Base-by-base conservation (phyloP, 2,797 vertebrate species). In the Cichlasoma orientale region DNA sequence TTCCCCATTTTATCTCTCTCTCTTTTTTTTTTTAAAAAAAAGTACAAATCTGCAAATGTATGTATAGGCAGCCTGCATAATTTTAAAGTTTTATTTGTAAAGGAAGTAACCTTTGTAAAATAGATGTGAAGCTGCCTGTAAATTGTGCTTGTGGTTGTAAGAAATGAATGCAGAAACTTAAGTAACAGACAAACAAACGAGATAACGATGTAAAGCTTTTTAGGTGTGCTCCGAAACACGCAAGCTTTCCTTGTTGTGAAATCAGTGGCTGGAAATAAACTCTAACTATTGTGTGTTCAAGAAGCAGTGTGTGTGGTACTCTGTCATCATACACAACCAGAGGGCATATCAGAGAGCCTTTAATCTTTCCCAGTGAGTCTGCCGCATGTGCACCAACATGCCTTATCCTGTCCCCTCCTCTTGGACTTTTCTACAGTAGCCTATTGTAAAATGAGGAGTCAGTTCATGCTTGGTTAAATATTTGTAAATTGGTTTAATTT, bases 321-420 rank as follows among this genome's bases (percentile, higher is more conserved):
- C 77, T 86, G 56, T 91, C 82, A 88, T 89, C 59, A 75, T 13
- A 75, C 70, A 79, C 18, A 82, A 72, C 72, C 86, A 25, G 57
- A 86, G 76, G 83, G 63, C 71, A 63, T 78, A 63, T 38, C 29
- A 66, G 21, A 71, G 31, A 66, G 25, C 23, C 86, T 93, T 87
- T 92, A 72, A 88, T 92, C 44, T 83, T 54, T 59, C 63, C 41
- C 57, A 80, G 10, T 19, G 16, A 82, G 27, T 63, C 69, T 66
- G 56, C 23, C 79, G 57, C 36, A 44, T 77, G 29, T 77, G 56
- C 31, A 74, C 13, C 14, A 52, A 82, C 91, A 84, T 88, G 88
- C 31, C 82, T 74, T 13, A 4, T 86, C 85, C 80, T 90, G 90
- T 72, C 80, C 3, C 8, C 23, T 75, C 27, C 56, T 50, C 3